Evolutionary conservation across 2,797 vertebrate genomes (phyloP).

Genomic region (Cirrhinus mrigala): DNA sequence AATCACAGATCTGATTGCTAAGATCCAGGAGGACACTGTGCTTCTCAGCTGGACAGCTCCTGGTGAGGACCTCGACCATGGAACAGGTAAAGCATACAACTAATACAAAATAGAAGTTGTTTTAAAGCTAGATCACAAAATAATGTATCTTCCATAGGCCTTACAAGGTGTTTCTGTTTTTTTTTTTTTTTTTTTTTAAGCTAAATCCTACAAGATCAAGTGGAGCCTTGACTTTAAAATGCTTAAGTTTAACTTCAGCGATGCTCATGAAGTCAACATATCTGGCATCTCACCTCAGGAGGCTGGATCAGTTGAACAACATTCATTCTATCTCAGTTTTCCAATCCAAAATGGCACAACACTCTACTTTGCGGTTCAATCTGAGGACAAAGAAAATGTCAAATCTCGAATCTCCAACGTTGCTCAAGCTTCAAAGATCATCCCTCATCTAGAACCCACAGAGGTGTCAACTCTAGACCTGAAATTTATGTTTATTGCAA

Average conservation of each 20-base stretch:
- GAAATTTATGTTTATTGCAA: not conserved
- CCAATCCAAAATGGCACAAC: slow-evolving; percentile 57
- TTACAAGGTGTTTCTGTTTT: slow-evolving; percentile 8
- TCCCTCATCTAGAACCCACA: slow-evolving; percentile 9
- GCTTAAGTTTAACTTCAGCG: slow-evolving; percentile 69
- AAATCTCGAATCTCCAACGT: slow-evolving; percentile 74
- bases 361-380: slow-evolving; percentile 69
- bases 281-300: slow-evolving; percentile 62
- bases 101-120: not conserved
- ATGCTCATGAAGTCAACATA: slow-evolving; percentile 63
- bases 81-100: slow-evolving; percentile 65
- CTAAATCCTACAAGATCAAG: slow-evolving; percentile 74
- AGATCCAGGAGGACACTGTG: slow-evolving; percentile 60
- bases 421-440: slow-evolving; percentile 61
- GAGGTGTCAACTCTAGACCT: not conserved
- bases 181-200: slow-evolving; percentile 66
- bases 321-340: slow-evolving; percentile 65
- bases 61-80: slow-evolving; percentile 73
- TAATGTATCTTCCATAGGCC: not conserved
- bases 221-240: slow-evolving; percentile 66
- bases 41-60: slow-evolving; percentile 74
- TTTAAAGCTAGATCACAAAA: not conserved
- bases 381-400: slow-evolving; percentile 61
- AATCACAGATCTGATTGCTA: slow-evolving; percentile 72
- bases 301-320: slow-evolving; percentile 67